A percentile compares a stretch with the other conserved stretches of the same genome.
These are phyloP conservation scores for Drosophila mayri DNA, from an alignment of 1,140 invertebrate species.

Conservation along the genomic window DNA sequence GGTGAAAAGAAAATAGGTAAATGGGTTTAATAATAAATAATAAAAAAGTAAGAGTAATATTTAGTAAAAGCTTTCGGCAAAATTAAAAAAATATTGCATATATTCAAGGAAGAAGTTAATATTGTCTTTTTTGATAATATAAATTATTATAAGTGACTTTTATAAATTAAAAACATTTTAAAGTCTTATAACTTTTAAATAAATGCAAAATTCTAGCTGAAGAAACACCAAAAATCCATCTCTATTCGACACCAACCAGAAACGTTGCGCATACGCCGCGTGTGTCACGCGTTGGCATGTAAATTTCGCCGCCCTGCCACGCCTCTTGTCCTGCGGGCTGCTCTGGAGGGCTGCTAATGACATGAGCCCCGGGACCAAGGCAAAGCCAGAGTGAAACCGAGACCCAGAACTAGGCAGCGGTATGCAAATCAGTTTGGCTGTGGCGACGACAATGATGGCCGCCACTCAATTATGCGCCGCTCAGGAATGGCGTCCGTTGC, in stretches of 20 bases:
- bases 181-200: background rate
- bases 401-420: slow-evolving; percentile 9
- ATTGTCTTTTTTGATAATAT: background rate
- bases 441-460: slow-evolving; percentile 58
- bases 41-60: no score
- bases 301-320: slow-evolving; percentile 29
- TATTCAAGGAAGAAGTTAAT: background rate
- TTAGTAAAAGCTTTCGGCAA: background rate
- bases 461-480: slow-evolving; percentile 77
- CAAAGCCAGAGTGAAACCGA: slow-evolving; percentile 14
- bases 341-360: slow-evolving; percentile 45
- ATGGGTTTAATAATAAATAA: background rate
- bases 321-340: slow-evolving; percentile 2
- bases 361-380: slow-evolving; percentile 47
- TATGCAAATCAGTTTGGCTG: slow-evolving; percentile 55
- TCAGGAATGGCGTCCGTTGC: slow-evolving; percentile 51
- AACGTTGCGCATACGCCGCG: slow-evolving; percentile 61
- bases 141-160: background rate
- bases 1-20: no score
- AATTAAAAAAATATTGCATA: background rate
- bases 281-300: slow-evolving; percentile 57
- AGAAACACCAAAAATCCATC: slow-evolving; percentile 11
- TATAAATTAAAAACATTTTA: background rate
- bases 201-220: background rate
- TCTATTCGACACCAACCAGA: background rate